phyloP scores from a whole-genome alignment of 1,140 invertebrate species.

The Wasmannia auropunctata region DNA sequence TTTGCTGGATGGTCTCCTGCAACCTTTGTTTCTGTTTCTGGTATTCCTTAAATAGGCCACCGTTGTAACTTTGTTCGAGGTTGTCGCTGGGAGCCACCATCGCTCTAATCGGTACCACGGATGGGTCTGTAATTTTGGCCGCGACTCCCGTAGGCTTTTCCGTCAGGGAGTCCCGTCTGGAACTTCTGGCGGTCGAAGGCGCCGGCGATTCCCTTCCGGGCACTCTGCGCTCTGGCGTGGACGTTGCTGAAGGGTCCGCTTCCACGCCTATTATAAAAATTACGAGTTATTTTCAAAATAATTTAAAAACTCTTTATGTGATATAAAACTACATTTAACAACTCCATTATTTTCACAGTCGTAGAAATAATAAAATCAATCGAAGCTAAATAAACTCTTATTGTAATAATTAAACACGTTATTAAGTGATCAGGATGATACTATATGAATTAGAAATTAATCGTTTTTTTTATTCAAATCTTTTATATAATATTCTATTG shows the following conservation, averaged over 20 bases:
- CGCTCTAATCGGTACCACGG: constrained; percentile 80
- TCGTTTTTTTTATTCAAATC: background rate
- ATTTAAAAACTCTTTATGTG: background rate
- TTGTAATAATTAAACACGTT: background rate
- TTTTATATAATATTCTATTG: constrained; percentile 3
- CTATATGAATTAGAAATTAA: too few relatives aligned
- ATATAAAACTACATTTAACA: background rate
- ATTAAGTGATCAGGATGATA: background rate
- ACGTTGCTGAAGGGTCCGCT: constrained; percentile 84
- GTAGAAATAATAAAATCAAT: background rate
- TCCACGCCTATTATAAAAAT: constrained; percentile 70
- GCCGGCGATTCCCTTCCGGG: constrained; percentile 86
- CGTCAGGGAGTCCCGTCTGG: constrained; percentile 87
- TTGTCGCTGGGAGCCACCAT: constrained; percentile 78
- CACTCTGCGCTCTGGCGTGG: constrained; percentile 86
- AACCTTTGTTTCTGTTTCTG: constrained; percentile 90
- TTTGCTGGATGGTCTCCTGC: constrained; percentile 88
- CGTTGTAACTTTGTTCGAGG: constrained; percentile 87
- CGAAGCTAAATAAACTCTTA: background rate
- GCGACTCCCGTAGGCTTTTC: constrained; percentile 84
- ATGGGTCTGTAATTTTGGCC: constrained; percentile 81
- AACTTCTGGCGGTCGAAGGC: constrained; percentile 87
- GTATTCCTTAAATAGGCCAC: constrained; percentile 90
- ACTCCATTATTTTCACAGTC: background rate
- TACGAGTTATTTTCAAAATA: background rate